Evolutionary conservation across 2,797 vertebrate species (phyloP), one percentile per base, ranked within the genome.

Genomic region (Anomalospiza imberbis): DNA sequence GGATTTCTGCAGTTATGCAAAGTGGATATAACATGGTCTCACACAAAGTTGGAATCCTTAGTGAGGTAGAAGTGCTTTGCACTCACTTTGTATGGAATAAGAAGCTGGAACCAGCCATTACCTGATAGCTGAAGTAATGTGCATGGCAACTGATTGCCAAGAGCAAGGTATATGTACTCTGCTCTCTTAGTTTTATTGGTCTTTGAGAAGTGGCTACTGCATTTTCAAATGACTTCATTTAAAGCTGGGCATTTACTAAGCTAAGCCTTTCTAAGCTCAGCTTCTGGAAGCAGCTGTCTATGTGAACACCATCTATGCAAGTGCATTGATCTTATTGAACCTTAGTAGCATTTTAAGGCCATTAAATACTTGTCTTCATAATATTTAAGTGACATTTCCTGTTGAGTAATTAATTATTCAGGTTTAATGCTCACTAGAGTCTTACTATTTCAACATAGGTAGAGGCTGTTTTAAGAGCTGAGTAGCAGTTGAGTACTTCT

Each of bases 401-500:
- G 22, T 72, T 78, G 74, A 74, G 45, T 65, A 83, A 88, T 93
- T 91, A 89, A 87, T 89, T 96, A 83, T 92, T 83, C 58, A 77
- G n/a, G n/a, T 55, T 89, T 89, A 92, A 75, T 86, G 42, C 25
- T 86, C 36, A 19, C 28, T 94, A 62, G 89, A 88, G 45, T 84
- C 65, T 75, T 85, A 63, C 10, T 96, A 42, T 92, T 88, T 45
- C 32, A 85, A 83, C 19, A 78, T 6, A 72, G 38, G 40, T 77
- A 65, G 76, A 48, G 32, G 53, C 17, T 45, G 85, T 76, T 80
- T 78, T 71, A 89, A 71, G n/a, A 81, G 25, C 38, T 78, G 67
- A 54, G 50, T 75, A 34, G n/a, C 62, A 80, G 7, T 38, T 79
- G 55, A 85, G 25, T 67, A 38, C 26, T 63, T 77, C 20, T 88